phyloP scores from a whole-genome alignment of 2,797 vertebrate species.

The Otus scops region DNA sequence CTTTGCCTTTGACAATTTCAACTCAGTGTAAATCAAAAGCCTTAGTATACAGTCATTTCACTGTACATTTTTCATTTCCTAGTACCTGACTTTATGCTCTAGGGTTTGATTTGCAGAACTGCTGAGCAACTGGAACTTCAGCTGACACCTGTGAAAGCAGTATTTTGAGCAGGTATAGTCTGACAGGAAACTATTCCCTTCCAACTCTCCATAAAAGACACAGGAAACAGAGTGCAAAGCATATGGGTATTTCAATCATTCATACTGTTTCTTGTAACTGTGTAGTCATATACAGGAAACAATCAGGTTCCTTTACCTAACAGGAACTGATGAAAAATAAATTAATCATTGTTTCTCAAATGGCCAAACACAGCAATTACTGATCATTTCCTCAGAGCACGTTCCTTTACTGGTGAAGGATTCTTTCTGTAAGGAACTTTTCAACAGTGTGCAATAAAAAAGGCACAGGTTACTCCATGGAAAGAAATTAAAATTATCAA shows the following conservation, averaged over 20 bases:
- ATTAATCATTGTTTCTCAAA: not conserved
- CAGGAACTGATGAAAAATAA: not conserved
- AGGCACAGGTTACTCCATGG: not conserved
- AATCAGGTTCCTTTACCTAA: not conserved
- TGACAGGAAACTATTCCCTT: not conserved
- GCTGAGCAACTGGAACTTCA: not conserved
- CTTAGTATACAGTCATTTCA: not conserved
- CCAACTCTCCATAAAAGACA: not conserved
- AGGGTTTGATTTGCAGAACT: conserved; percentile 32
- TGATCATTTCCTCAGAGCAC: not conserved
- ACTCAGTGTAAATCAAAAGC: conserved; percentile 24
- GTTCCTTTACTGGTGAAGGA: not conserved
- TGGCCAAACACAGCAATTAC: not conserved
- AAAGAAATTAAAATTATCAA: not conserved
- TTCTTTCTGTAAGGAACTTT: not conserved
- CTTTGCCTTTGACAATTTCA: not conserved
- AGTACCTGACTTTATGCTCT: not conserved
- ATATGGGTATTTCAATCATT: not conserved
- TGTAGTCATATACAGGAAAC: not conserved
- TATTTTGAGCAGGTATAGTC: not conserved
- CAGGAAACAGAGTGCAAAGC: not conserved
- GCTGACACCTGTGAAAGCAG: not conserved
- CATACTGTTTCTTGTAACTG: not conserved
- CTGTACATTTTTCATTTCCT: not conserved
- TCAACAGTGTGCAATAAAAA: not conserved